Evolutionary conservation across 2,113 vertebrate genomes (phyloP).

Genomic region (Tetraodon nigroviridis): DNA sequence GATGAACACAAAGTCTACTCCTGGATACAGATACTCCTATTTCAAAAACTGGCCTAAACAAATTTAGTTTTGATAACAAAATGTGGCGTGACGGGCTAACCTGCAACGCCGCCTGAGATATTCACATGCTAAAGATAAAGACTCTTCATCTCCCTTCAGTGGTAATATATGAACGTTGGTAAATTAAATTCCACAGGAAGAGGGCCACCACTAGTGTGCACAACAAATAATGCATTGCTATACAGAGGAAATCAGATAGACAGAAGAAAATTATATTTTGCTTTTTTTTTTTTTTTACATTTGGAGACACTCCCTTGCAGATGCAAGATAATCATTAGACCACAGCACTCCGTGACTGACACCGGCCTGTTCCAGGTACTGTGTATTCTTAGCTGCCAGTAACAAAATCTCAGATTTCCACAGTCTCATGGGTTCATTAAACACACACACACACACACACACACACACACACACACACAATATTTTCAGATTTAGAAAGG

Average conservation of each 20-base stretch:
- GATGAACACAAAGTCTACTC: no score
- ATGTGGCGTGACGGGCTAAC: background rate
- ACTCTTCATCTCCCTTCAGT: no score
- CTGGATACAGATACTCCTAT: no score
- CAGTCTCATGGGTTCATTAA: slow-evolving; percentile 17
- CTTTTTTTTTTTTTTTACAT: background rate
- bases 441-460: slow-evolving; percentile 11
- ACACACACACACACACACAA: slow-evolving; percentile 13
- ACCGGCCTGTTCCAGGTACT: background rate
- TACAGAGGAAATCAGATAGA: no score
- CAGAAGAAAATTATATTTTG: background rate
- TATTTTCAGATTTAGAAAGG: slow-evolving; percentile 47
- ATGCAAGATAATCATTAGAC: background rate
- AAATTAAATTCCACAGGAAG: no score
- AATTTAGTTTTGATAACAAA: background rate
- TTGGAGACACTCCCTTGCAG: background rate
- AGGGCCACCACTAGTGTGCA: no score
- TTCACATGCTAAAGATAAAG: background rate
- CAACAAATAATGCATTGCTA: background rate
- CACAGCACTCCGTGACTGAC: background rate
- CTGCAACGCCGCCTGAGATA: background rate
- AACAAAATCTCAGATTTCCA: slow-evolving; percentile 29
- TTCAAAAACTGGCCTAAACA: no score
- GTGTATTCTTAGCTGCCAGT: slow-evolving; percentile 18
- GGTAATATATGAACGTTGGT: no score